Conservation (phyloP, 2,113 vertebrate species). For the Cercocebus atys region DNA sequence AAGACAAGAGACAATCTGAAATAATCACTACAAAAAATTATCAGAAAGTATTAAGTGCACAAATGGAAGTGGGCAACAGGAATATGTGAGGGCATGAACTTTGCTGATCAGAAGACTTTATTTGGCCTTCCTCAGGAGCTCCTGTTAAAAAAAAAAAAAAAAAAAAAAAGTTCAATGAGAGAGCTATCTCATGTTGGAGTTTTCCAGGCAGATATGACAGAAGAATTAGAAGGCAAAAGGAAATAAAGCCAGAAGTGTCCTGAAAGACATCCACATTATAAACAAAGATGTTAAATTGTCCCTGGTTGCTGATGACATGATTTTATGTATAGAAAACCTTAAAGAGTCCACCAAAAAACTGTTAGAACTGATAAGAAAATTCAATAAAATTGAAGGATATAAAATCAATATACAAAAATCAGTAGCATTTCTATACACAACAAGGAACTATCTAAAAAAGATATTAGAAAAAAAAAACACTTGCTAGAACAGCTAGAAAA, state of each 20-base stretch:
- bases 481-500: background rate
- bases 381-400: background rate
- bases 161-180: background rate
- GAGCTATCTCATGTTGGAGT: background rate
- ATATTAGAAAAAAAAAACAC: background rate
- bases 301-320: background rate
- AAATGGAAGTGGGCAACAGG: background rate
- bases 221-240: background rate
- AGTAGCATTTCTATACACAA: background rate
- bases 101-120: background rate
- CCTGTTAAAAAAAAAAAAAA: background rate
- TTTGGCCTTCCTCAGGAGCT: background rate
- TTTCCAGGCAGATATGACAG: background rate
- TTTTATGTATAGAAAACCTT: background rate
- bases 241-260: background rate
- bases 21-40: background rate
- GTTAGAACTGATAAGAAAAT: background rate
- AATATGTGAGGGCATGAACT: background rate
- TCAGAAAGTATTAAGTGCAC: background rate
- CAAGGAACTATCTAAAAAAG: background rate
- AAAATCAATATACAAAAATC: background rate
- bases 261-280: background rate
- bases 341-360: background rate
- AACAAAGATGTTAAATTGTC: background rate
- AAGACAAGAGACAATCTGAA: background rate